Base-by-base conservation (phyloP, 2,888 invertebrate species). In the Trachelus troglodyta region DNA sequence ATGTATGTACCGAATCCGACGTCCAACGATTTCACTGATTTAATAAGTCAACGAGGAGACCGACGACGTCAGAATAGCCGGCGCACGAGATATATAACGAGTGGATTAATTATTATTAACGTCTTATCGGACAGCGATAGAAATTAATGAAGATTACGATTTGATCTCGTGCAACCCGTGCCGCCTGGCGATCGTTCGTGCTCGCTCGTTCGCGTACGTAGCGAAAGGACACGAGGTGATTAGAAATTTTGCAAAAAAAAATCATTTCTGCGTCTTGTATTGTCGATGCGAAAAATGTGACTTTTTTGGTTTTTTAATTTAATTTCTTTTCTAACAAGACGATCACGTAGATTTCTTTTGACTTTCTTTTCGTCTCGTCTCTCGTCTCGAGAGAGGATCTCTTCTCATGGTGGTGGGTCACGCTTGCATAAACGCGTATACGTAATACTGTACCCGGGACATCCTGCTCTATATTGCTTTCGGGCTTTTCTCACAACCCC, bases 1-100 rank as follows among this genome's bases (percentile, higher is more conserved):
- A 94, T 94, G 93, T 93, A 93, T 93, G 94, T 93, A 93, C 91
- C 91, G 89, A 91, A 91, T 91, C 90, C 91, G 91, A 90, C 91
- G 91, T 91, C 91, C 91, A 89, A 85, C 87, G 56, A 74, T 71
- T 73, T 56, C 56, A 56, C 23, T 56, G 56, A 56, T 23, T 23
- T 56, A 2, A 56, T 56, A 56, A 56, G 56, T 56, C 23, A 23
- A 56, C 56, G 56, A 9, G 56, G 56, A 56, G 56, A 23, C 2
- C 56, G 56, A 56, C 56, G 23, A 56, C 23, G 56, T 23, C 23
- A 6, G 23, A 23, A 56, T 23, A 9, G 56, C 56, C 23, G 56
- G 9, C 23, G 23, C 56, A 23, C 23, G 56, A 56, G 56, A 56
- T 56, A 9, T 1, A 40, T 2, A 40, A 4, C 15, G 40, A 40